These are phyloP conservation scores for Drosophila rufa DNA, from an alignment of 1,140 invertebrate genomes.

Conservation along the genomic window DNA sequence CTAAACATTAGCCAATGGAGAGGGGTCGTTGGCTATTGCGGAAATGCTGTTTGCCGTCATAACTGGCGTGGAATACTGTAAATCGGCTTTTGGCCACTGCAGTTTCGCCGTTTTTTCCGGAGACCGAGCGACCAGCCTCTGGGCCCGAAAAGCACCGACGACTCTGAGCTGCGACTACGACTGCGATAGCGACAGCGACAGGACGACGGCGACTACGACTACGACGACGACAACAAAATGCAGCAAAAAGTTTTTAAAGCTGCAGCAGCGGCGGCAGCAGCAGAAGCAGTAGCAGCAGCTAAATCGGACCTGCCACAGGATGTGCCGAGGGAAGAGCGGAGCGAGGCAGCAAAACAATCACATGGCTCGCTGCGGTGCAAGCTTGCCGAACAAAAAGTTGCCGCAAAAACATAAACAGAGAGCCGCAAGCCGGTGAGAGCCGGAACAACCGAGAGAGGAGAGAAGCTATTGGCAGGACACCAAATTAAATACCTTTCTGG, in stretches of 20 bases:
- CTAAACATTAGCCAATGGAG: neutral
- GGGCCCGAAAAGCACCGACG: conserved; percentile 79
- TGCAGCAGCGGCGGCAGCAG: conserved; percentile 42
- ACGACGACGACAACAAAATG: conserved; percentile 71
- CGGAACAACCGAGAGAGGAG: conserved; percentile 34
- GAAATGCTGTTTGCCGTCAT: conserved; percentile 79
- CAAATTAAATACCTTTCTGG: neutral
- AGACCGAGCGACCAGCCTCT: conserved; percentile 78
- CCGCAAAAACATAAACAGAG: conserved; percentile 84
- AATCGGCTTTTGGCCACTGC: conserved; percentile 81
- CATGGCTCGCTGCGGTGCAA: conserved; percentile 69
- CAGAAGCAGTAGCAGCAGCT: conserved; percentile 1
- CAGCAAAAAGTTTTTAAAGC: conserved; percentile 75
- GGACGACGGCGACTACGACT: conserved; percentile 26
- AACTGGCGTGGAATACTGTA: conserved; percentile 81
- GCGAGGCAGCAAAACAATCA: conserved; percentile 73
- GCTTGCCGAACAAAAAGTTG: conserved; percentile 59
- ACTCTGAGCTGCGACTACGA: conserved; percentile 56
- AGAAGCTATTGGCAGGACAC: neutral
- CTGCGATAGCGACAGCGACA: conserved; percentile 34
- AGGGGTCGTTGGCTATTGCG: conserved; percentile 46
- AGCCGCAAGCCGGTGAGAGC: conserved; percentile 63
- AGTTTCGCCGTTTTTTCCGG: conserved; percentile 55
- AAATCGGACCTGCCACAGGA: conserved; percentile 45
- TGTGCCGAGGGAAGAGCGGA: conserved; percentile 54